phyloP scores from a whole-genome alignment of 2,113 vertebrate genomes.

The Passer domesticus region DNA sequence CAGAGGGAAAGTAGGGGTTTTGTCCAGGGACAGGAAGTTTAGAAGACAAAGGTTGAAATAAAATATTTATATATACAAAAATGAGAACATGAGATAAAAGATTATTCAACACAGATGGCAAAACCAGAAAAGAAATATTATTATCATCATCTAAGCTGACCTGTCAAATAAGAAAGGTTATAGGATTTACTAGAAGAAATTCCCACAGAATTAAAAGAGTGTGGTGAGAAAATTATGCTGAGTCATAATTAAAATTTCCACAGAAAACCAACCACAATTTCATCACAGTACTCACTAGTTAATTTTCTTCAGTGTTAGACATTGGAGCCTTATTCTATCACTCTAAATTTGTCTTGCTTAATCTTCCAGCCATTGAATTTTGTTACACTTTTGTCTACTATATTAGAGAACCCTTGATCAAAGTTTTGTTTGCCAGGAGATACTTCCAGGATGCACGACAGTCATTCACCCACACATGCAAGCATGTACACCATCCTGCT shows the following conservation, averaged over 20 bases:
- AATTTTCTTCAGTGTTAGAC: background rate
- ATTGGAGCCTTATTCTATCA: background rate
- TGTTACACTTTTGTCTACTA: constrained; percentile 15
- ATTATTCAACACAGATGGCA: background rate
- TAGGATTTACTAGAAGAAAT: background rate
- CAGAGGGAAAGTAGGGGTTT: background rate
- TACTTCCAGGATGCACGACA: background rate
- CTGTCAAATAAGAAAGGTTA: background rate
- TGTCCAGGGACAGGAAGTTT: background rate
- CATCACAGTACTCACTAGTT: background rate
- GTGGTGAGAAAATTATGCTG: background rate
- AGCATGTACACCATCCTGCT: background rate
- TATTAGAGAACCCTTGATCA: constrained; percentile 20
- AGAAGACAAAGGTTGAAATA: background rate
- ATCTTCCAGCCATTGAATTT: background rate
- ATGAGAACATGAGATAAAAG: background rate
- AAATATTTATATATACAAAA: background rate
- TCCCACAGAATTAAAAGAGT: background rate
- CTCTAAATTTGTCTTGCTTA: constrained; percentile 19
- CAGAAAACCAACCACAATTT: background rate
- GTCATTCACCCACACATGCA: background rate
- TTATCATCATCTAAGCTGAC: background rate
- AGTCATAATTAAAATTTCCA: background rate
- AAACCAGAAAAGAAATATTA: background rate
- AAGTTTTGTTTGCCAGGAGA: constrained; percentile 44